A percentile compares a stretch with the other conserved stretches of the same genome.
These are phyloP conservation scores for Rattus rattus DNA, from an alignment of 2,113 vertebrate genomes.

Conservation along the genomic window DNA sequence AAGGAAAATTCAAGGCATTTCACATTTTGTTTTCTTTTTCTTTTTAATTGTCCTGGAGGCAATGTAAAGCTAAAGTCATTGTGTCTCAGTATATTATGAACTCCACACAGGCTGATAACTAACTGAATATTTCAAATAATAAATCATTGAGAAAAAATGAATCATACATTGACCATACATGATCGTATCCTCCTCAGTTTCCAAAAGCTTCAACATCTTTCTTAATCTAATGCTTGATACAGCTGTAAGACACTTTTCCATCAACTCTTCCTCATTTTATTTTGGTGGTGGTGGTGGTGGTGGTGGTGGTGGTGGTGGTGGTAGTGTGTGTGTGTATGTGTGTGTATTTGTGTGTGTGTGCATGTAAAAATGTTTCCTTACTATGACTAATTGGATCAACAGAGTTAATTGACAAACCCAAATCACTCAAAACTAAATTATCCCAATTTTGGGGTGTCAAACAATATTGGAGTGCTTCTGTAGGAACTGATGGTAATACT, in stretches of 20 bases:
- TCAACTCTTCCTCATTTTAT: background rate
- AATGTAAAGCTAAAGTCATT: background rate
- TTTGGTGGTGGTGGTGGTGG: no score
- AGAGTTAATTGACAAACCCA: background rate
- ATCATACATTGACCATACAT: background rate
- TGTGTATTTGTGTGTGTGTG: background rate
- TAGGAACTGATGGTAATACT: background rate
- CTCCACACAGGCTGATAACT: background rate
- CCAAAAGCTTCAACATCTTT: background rate
- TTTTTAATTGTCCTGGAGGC: background rate
- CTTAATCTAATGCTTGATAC: conserved; percentile 15
- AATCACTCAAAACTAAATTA: background rate
- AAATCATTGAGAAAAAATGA: background rate
- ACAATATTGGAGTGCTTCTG: background rate
- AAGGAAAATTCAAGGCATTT: no score
- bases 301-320: no score
- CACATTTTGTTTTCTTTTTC: background rate
- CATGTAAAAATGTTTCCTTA: conserved; percentile 3
- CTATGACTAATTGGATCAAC: background rate
- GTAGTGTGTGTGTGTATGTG: background rate
- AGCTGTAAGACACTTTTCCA: background rate
- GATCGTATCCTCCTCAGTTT: background rate
- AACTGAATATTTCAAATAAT: background rate
- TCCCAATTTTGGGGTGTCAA: background rate
- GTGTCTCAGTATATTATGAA: background rate